These are phyloP conservation scores for Pantherophis vulpinus DNA, from an alignment of 2,797 vertebrate species.

Conservation along the genomic window DNA sequence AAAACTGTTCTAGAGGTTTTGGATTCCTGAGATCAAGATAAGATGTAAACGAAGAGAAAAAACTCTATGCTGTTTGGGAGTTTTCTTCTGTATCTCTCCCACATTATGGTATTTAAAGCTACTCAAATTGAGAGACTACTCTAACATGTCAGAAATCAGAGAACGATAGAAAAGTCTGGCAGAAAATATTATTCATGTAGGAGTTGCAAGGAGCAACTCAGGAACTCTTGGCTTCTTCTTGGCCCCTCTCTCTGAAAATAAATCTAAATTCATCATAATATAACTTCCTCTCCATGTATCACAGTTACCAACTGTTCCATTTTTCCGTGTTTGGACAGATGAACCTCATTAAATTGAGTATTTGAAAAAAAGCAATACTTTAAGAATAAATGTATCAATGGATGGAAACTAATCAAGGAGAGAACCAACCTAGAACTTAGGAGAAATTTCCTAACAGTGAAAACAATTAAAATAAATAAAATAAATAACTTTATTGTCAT, in stretches of 20 bases:
- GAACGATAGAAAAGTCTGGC: background rate
- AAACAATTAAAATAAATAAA: background rate
- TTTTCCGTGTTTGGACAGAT: background rate
- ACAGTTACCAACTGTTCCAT: background rate
- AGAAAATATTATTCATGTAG: background rate
- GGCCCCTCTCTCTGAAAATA: background rate
- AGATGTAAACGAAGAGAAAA: background rate
- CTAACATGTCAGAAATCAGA: background rate
- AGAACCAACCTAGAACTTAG: background rate
- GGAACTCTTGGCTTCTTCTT: background rate
- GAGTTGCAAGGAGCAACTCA: background rate
- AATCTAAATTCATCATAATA: background rate
- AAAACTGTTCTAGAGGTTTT: background rate
- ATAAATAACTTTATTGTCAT: too few relatives aligned
- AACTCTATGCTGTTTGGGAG: background rate
- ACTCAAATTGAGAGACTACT: background rate
- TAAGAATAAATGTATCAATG: background rate
- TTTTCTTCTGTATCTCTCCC: background rate
- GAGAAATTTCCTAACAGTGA: background rate
- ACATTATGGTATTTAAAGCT: background rate
- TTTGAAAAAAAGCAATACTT: background rate
- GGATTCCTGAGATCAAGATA: background rate
- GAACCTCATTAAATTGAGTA: too few relatives aligned
- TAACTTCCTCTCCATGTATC: background rate
- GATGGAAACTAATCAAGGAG: background rate